Evolutionary conservation across 2,113 vertebrate species (phyloP).

Genomic region (Raphicerus campestris): DNA sequence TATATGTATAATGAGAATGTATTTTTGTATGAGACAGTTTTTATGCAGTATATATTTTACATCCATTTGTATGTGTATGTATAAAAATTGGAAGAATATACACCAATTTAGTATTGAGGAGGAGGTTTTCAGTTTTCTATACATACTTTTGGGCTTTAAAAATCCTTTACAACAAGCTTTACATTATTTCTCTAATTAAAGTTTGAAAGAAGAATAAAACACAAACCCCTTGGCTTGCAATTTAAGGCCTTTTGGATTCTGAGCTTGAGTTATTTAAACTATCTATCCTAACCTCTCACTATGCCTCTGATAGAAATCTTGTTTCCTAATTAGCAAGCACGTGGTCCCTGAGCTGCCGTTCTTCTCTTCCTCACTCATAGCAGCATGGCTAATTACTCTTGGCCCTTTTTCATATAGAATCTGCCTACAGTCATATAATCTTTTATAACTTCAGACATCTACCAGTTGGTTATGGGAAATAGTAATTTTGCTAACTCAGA

Average conservation of each 20-base stretch:
- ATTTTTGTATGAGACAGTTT: not conserved
- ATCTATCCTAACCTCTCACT: not conserved
- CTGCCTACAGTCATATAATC: not conserved
- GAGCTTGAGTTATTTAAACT: not conserved
- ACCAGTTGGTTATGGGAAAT: not conserved
- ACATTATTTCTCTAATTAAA: not conserved
- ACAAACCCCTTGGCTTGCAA: not conserved
- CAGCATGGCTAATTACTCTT: not conserved
- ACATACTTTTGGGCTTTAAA: not conserved
- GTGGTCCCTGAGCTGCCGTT: not conserved
- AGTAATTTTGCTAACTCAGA: not conserved
- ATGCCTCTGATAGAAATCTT: not conserved
- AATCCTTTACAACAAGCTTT: not conserved
- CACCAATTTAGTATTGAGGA: not conserved
- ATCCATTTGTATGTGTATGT: not conserved
- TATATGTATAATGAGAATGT: not conserved
- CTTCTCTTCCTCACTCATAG: not conserved
- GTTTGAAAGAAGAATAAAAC: not conserved
- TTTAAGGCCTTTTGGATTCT: not conserved
- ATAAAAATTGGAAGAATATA: not conserved
- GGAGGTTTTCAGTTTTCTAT: not conserved
- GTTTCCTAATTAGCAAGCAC: not conserved
- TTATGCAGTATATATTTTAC: not conserved
- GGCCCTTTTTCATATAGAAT: not conserved
- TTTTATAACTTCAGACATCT: conserved; percentile 11